Base-by-base conservation (phyloP, 2,113 vertebrate species). In the Carassius auratus region DNA sequence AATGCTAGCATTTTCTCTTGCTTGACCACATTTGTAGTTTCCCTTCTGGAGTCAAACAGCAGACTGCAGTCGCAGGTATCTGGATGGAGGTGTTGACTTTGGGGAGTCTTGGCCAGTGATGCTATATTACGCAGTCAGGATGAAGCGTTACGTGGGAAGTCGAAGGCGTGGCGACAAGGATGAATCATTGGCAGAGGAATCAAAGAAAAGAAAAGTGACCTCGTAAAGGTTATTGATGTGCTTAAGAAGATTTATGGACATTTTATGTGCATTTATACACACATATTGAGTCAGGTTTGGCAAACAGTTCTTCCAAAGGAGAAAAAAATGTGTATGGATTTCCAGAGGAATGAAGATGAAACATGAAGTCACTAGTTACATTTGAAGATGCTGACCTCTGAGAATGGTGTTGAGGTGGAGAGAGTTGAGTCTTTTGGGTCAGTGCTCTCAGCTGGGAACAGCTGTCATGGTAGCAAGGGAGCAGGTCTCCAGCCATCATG, bases 401-500 rank as follows among this genome's bases (percentile, higher is more conserved):
- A 42, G 30, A 68, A 33, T 8, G 3, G 30, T 68, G 66, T 7
- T 17, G 30, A 19, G 36, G 8, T n/a, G 8, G 68, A 71, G 68
- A 71, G 8, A 21, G 36, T 21, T 71, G 36, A 71, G 8, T 36
- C 36, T 71, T 71, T 71, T 9, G 15, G 68, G 36, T 42, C 9
- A 42, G 0, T 12, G 1, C 33, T 71, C 68, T 74, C 15, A 75
- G 59, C 13, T 66, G 69, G 81, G 77, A 33, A 62, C 5, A 66
- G 66, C 92, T 93, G 93, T 92, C 91, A 92, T 84, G 90, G 79
- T 62, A 83, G 83, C 83, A 82, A 75, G 80, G 55, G 83, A 91
- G 69, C 91, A 89, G 86, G 91, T 91, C 88, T 90, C 85, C 84
- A 85, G 92, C 93, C 86, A 92, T 85, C 93, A 89, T 92, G 90